phyloP scores from a whole-genome alignment of 2,113 vertebrate genomes.

The Amblyornis subalaris region DNA sequence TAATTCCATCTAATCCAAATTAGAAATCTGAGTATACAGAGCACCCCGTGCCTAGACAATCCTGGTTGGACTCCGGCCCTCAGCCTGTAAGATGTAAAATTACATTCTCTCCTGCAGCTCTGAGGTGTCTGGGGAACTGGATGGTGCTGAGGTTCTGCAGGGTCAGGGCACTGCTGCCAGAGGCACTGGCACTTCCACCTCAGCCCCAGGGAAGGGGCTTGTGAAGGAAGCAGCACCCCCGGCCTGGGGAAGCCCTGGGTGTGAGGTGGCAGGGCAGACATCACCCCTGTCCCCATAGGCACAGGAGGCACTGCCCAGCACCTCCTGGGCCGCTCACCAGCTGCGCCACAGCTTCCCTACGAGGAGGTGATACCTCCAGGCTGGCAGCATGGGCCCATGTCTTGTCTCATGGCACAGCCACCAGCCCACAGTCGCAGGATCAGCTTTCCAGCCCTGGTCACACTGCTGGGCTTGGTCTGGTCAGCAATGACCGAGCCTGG shows the following conservation, averaged over 20 bases:
- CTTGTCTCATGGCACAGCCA: not conserved
- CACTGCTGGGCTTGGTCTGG: not conserved
- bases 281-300: not conserved
- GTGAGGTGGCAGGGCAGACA: rapidly evolving
- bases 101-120: not conserved
- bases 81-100: not conserved
- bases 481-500: rapidly evolving
- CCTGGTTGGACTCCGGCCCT: not conserved
- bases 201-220: not conserved
- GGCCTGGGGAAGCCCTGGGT: rapidly evolving
- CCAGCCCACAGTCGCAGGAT: not conserved
- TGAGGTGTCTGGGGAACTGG: not conserved
- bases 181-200: not conserved
- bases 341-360: not conserved
- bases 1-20: not conserved
- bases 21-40: not conserved
- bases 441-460: rapidly evolving
- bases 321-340: not conserved
- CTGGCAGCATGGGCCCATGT: not conserved
- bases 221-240: not conserved
- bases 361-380: not conserved
- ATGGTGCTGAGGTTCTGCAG: not conserved
- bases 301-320: rapidly evolving
- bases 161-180: not conserved
- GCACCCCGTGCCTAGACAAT: not conserved